phyloP scores from a whole-genome alignment of 2,797 vertebrate genomes.

The Adrianichthys oophorus region DNA sequence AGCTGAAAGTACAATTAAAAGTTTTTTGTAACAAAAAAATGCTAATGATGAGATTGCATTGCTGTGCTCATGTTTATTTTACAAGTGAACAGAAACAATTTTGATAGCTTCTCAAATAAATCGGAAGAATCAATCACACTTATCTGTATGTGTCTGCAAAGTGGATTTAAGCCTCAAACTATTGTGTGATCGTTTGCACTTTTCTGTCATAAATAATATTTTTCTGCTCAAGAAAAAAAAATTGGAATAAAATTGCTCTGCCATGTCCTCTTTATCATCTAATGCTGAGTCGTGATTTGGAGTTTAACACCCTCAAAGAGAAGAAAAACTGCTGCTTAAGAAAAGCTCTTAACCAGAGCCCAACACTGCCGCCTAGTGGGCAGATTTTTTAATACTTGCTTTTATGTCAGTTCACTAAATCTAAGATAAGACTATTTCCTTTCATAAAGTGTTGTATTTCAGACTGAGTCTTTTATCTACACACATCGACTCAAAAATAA shows the following conservation, averaged over 20 bases:
- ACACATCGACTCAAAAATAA: background rate
- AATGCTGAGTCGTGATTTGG: conserved; percentile 19
- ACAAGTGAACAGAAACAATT: too few relatives aligned
- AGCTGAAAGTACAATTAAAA: too few relatives aligned
- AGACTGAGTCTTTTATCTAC: background rate
- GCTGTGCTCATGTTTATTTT: too few relatives aligned
- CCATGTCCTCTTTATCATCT: background rate
- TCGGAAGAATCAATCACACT: too few relatives aligned
- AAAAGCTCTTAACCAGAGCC: background rate
- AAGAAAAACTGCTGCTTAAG: background rate
- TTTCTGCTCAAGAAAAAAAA: too few relatives aligned
- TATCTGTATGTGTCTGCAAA: too few relatives aligned
- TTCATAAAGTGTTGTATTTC: background rate
- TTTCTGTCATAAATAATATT: too few relatives aligned
- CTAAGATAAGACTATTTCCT: background rate
- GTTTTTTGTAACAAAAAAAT: too few relatives aligned
- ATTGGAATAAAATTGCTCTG: background rate
- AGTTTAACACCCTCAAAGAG: conserved; percentile 8
- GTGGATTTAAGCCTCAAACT: too few relatives aligned
- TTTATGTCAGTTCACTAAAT: background rate
- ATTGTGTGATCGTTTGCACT: too few relatives aligned
- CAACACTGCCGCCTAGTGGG: conserved; percentile 52
- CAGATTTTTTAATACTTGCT: background rate
- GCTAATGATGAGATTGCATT: too few relatives aligned
- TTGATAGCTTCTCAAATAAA: too few relatives aligned